These are phyloP conservation scores for Chelidonichthys spinosus DNA, from an alignment of 2,797 vertebrate genomes.

Conservation along the genomic window DNA sequence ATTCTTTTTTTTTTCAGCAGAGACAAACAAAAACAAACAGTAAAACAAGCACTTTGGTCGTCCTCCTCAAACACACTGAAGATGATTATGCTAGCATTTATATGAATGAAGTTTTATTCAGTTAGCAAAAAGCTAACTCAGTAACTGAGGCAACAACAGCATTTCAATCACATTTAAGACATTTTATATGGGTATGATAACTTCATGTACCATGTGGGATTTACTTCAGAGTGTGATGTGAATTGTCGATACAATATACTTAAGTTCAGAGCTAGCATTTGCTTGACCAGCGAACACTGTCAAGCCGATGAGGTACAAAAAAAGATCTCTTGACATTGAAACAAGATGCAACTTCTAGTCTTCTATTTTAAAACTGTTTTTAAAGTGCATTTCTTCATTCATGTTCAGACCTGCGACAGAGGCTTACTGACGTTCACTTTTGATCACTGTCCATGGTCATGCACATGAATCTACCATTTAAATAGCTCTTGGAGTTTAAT, in stretches of 20 bases:
- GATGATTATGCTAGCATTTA: conserved; percentile 49
- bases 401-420: conserved; percentile 70
- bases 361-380: conserved; percentile 52
- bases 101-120: conserved; percentile 12
- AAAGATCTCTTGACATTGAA: conserved; percentile 53
- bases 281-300: conserved; percentile 18
- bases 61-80: conserved; percentile 80
- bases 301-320: conserved; percentile 74
- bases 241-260: conserved; percentile 5
- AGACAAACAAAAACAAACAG: conserved; percentile 47
- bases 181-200: conserved; percentile 18
- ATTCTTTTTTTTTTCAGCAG: conserved; percentile 85
- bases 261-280: conserved; percentile 1
- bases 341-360: conserved; percentile 60
- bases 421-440: not conserved
- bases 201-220: conserved; percentile 51
- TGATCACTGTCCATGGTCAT: not conserved
- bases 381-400: conserved; percentile 90
- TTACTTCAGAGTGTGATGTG: conserved; percentile 21
- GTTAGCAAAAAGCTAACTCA: conserved; percentile 27
- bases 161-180: conserved; percentile 18
- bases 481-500: not conserved
- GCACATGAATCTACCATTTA: not conserved
- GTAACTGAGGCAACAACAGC: conserved; percentile 30
- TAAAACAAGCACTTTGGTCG: conserved; percentile 94